phyloP scores from a whole-genome alignment of 2,888 invertebrate species.

The Pherbina coryleti region DNA sequence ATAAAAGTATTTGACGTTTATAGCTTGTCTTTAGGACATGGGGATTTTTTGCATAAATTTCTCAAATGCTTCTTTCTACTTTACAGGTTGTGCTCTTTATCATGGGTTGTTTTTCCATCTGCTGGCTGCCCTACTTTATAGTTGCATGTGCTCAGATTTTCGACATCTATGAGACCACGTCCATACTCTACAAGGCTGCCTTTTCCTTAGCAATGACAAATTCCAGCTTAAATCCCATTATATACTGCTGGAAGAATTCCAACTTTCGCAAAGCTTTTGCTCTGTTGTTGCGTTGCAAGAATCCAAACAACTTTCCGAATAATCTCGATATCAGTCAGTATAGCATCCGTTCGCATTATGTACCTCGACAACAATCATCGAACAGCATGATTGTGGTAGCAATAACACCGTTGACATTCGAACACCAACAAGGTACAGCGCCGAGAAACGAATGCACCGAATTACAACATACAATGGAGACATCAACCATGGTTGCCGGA shows the following conservation, averaged over 20 bases:
- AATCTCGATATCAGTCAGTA: slow-evolving; percentile 44
- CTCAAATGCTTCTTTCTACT: background rate
- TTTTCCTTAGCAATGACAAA: slow-evolving; percentile 83
- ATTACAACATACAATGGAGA: background rate
- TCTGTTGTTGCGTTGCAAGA: slow-evolving; percentile 76
- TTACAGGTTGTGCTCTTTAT: slow-evolving; percentile 82
- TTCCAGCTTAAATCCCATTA: slow-evolving; percentile 84
- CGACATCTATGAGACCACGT: slow-evolving; percentile 71
- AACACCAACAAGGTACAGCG: background rate
- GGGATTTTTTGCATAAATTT: background rate
- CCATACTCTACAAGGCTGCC: slow-evolving; percentile 75
- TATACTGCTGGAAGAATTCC: slow-evolving; percentile 88
- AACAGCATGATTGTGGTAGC: slow-evolving; percentile 18
- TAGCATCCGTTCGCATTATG: slow-evolving; percentile 41
- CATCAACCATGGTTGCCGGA: background rate
- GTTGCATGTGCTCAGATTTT: slow-evolving; percentile 76
- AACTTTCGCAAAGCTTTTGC: slow-evolving; percentile 82
- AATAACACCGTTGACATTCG: slow-evolving; percentile 11
- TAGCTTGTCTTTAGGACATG: background rate
- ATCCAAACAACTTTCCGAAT: slow-evolving; percentile 71
- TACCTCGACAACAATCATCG: slow-evolving; percentile 20
- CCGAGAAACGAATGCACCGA: background rate
- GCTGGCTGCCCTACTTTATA: slow-evolving; percentile 85
- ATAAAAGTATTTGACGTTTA: background rate
- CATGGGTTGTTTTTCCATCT: slow-evolving; percentile 83